Evolutionary conservation across 2,797 vertebrate species (phyloP).

Genomic region (Acomys russatus): DNA sequence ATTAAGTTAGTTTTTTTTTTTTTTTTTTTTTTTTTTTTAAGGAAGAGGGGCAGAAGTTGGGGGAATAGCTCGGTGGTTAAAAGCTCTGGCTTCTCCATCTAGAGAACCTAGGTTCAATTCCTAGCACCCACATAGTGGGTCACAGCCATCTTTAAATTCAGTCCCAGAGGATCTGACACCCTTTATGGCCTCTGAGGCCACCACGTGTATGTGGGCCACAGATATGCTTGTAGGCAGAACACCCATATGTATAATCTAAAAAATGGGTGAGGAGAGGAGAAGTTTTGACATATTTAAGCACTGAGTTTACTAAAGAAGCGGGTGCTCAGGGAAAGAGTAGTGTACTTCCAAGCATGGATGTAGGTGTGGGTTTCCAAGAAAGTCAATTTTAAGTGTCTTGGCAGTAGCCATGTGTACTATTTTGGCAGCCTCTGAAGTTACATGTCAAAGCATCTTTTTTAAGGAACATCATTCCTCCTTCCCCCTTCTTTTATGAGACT

Average conservation of each 20-base stretch:
- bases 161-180: neutral
- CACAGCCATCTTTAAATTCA: neutral
- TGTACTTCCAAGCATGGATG: neutral
- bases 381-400: neutral
- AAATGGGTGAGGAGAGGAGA: neutral
- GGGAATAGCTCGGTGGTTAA: neutral
- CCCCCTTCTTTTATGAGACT: neutral
- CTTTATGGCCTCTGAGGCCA: neutral
- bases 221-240: neutral
- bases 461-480: neutral
- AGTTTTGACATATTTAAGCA: neutral
- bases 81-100: neutral
- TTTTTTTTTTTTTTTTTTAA: neutral
- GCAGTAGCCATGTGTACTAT: neutral
- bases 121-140: neutral
- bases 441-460: neutral
- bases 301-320: neutral
- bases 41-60: neutral
- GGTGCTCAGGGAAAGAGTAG: neutral
- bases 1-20: neutral
- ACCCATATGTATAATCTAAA: neutral
- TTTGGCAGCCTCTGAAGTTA: neutral
- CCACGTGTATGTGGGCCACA: neutral
- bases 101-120: neutral
- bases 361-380: neutral